These are phyloP conservation scores for Cacoxenus indagator DNA, from an alignment of 2,888 invertebrate species.

Conservation along the genomic window DNA sequence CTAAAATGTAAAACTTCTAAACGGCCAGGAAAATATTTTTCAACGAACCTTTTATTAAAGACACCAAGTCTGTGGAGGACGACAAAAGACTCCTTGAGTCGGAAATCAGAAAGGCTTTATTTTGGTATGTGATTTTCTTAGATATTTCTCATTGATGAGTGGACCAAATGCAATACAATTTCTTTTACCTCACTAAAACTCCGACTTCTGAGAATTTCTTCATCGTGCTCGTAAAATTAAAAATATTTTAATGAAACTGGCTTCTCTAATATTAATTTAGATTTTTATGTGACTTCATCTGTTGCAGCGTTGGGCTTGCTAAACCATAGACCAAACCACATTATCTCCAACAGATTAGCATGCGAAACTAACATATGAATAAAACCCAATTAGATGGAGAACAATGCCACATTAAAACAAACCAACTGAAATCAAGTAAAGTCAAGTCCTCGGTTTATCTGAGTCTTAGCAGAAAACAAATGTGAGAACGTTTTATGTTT, in stretches of 20 bases:
- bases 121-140: too few species aligned
- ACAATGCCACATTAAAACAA: not conserved
- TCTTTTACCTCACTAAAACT: too few species aligned
- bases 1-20: too few species aligned
- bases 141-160: too few species aligned
- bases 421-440: not conserved
- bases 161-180: too few species aligned
- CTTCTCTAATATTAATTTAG: not conserved
- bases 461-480: not conserved
- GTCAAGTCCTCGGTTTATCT: not conserved
- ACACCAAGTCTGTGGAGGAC: too few species aligned
- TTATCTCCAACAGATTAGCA: not conserved
- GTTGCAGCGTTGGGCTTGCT: not conserved
- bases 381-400: not conserved
- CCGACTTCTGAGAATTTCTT: not conserved
- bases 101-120: too few species aligned
- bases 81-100: too few species aligned
- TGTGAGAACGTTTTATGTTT: not conserved
- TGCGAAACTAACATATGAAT: not conserved
- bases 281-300: not conserved
- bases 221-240: not conserved
- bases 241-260: not conserved
- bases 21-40: too few species aligned
- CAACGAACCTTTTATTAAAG: too few species aligned
- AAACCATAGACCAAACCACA: not conserved